Conservation (phyloP, 2,113 vertebrate genomes). For the Lota lota region DNA sequence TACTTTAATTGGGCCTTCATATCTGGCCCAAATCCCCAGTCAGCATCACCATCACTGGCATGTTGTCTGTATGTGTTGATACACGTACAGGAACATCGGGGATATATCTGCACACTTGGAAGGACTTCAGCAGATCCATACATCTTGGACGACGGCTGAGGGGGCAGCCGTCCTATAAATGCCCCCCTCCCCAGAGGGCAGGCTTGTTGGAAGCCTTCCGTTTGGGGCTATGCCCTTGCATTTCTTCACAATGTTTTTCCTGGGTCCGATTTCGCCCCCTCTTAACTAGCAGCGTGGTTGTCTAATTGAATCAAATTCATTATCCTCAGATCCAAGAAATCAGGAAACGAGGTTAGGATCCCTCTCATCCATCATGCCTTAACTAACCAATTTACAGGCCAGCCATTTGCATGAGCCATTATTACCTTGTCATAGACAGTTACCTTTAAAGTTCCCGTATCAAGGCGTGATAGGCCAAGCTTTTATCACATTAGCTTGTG, state of each 20-base stretch:
- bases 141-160: no score
- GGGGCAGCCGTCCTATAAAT: background rate
- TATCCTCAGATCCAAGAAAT: constrained; percentile 95
- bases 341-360: constrained; percentile 89
- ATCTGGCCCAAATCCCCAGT: constrained; percentile 68
- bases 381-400: constrained; percentile 99
- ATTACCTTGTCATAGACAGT: constrained; percentile 99
- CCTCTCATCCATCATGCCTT: constrained; percentile 96
- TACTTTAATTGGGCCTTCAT: constrained; percentile 84
- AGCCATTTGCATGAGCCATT: constrained; percentile 90
- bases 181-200: background rate
- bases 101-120: background rate
- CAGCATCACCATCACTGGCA: constrained; percentile 4
- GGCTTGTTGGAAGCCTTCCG: constrained; percentile 30
- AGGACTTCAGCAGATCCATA: no score
- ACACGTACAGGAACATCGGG: constrained; percentile 8
- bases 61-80: constrained; percentile 55
- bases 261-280: constrained; percentile 87
- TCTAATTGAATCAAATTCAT: constrained; percentile 99
- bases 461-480: constrained; percentile 86
- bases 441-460: constrained; percentile 87
- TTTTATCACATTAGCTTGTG: constrained; percentile 98
- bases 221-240: constrained; percentile 59
- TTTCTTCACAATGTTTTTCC: background rate
- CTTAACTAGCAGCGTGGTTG: constrained; percentile 91